Evolutionary conservation across 2,113 vertebrate genomes (phyloP), one percentile per base, ranked within the genome.

Genomic region (Entelurus aequoreus): DNA sequence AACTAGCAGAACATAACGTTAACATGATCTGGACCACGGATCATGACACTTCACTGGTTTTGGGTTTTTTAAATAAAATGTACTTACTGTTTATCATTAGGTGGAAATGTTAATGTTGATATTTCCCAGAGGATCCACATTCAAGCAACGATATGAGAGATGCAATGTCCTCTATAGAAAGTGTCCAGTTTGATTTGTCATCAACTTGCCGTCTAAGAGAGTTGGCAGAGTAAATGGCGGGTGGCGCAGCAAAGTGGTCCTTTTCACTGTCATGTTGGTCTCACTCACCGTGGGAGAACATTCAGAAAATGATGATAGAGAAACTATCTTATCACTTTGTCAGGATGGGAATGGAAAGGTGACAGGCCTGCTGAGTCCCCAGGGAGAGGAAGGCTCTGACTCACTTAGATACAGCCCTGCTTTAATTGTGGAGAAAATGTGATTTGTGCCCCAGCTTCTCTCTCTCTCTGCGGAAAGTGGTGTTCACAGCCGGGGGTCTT

Each of bases 381-480:
- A 74, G 78, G 11, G 86, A 77, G 83, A 80, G 72, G 66, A 50
- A 57, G 66, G 71, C 79, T 85, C 85, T 84, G 84, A 85, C 79
- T 83, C 86, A 88, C 86, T 90, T 87, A 88, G 87, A 87, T 66
- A 49, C 66, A 86, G 85, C 78, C 74, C 81, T 81, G 84, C 89
- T 88, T 90, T 91, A 90, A 91, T 90, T 91, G 90, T 91, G 89
- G 88, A 89, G 89, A 91, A 91, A 90, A 91, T 91, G 89, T 90
- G 86, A 90, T 91, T 90, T 90, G 90, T 88, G 87, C 85, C 87
- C 85, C 75, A 70, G 87, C 86, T n/a, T n/a, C 86, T 89, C 80
- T 89, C 86, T 89, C 89, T 89, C 89, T 87, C 85, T 77, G 81
- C 71, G 67, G 77, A 88, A 88, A 90, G 86, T 80, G 81, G 78